Evolutionary conservation across 2,113 vertebrate species (phyloP).

Genomic region (Varanus komodoensis): DNA sequence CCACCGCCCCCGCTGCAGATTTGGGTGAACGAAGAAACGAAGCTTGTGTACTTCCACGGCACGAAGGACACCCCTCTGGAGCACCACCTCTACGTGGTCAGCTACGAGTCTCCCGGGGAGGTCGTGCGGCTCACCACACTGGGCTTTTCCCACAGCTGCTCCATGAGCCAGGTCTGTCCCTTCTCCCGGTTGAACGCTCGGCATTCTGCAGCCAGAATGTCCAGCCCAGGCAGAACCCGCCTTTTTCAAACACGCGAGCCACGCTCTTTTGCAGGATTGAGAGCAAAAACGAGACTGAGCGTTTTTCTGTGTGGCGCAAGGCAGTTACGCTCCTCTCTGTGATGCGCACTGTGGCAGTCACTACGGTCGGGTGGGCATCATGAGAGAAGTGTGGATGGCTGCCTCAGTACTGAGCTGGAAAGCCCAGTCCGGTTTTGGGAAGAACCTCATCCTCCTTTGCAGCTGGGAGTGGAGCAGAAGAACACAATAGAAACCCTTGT

Average conservation of each 20-base stretch:
- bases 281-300: neutral
- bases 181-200: rapidly evolving
- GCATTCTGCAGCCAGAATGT: neutral
- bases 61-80: conserved; percentile 94
- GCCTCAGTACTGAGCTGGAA: too few species aligned
- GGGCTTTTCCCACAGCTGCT: conserved; percentile 96
- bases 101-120: conserved; percentile 88
- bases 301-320: neutral
- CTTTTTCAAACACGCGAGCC: neutral
- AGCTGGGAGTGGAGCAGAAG: too few species aligned
- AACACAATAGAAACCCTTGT: too few species aligned
- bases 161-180: conserved; percentile 90
- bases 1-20: conserved; percentile 76
- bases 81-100: conserved; percentile 95
- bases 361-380: too few species aligned
- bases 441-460: too few species aligned
- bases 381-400: too few species aligned
- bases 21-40: conserved; percentile 94
- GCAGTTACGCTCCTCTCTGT: too few species aligned
- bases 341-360: too few species aligned
- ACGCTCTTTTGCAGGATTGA: neutral
- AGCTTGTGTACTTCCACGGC: conserved; percentile 95
- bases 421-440: too few species aligned
- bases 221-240: too few species aligned
- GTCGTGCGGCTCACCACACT: conserved; percentile 90